Percentiles rank a stretch among this genome's conserved stretches.
Conservation (phyloP, 2,113 vertebrate species). For the Ploceus nigricollis region DNA sequence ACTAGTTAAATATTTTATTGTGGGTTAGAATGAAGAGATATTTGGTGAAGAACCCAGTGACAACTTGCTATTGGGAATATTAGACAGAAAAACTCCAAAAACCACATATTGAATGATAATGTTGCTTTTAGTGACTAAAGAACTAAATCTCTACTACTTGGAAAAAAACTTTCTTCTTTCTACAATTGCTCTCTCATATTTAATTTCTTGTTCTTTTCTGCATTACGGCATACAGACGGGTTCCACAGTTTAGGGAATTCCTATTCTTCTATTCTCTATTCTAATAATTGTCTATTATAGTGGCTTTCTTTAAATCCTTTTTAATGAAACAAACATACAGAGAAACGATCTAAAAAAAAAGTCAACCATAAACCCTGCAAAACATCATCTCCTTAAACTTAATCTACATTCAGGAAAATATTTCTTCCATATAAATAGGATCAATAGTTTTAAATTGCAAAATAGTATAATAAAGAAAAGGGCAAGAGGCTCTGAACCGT, state of each 20-base stretch:
- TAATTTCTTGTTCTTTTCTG: not conserved
- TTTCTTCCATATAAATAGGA: not conserved
- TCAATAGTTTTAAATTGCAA: not conserved
- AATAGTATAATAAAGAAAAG: not conserved
- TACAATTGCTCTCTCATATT: not conserved
- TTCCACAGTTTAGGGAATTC: not conserved
- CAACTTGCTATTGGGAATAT: not conserved
- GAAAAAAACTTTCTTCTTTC: not conserved
- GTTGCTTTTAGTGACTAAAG: not conserved
- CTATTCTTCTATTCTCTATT: too few species aligned
- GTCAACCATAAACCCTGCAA: accelerated
- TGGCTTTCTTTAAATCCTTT: conserved; percentile 36
- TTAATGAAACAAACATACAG: not conserved
- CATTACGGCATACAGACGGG: not conserved
- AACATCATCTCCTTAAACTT: conserved; percentile 22
- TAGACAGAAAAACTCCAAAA: not conserved
- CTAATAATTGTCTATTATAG: not conserved
- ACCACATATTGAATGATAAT: not conserved
- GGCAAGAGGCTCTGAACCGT: not conserved
- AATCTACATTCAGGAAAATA: not conserved
- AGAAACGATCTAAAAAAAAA: not conserved
- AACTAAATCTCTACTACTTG: not conserved
- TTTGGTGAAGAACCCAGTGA: not conserved
- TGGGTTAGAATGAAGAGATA: not conserved
- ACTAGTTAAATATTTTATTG: not conserved